Percentiles rank a stretch among this genome's conserved stretches.
Evolutionary conservation across 2,888 invertebrate species (phyloP).

Genomic region (Lochmaea capreae): DNA sequence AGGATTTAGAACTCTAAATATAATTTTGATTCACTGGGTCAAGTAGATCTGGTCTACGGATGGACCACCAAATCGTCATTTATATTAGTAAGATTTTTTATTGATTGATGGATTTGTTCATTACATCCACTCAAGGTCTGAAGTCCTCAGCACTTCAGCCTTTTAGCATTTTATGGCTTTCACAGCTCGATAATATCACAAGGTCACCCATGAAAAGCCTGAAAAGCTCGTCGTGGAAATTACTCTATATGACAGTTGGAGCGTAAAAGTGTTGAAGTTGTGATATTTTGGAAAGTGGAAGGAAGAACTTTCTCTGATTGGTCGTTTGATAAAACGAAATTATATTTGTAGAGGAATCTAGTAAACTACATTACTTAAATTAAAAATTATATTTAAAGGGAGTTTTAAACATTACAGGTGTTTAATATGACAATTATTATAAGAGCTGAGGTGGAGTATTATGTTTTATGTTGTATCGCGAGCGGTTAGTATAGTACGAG

Average conservation of each 20-base stretch:
- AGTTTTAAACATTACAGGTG: not conserved
- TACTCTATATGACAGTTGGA: not conserved
- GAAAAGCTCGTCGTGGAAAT: conserved; percentile 11
- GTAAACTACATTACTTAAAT: not conserved
- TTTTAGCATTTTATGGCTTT: not conserved
- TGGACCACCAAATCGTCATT: too few species aligned
- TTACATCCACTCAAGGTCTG: too few species aligned
- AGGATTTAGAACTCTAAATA: too few species aligned
- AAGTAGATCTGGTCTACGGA: too few species aligned
- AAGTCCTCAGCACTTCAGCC: too few species aligned
- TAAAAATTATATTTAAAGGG: not conserved
- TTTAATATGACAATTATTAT: not conserved
- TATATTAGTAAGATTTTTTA: too few species aligned
- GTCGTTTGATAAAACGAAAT: not conserved
- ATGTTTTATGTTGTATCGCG: too few species aligned
- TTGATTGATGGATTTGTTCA: too few species aligned
- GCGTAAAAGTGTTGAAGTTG: not conserved
- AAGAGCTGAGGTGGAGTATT: too few species aligned
- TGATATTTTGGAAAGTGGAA: not conserved
- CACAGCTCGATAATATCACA: conserved; percentile 6
- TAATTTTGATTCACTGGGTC: too few species aligned
- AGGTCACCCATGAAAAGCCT: not conserved
- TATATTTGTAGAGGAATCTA: not conserved
- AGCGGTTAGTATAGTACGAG: too few species aligned
- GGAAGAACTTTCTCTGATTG: not conserved